Evolutionary conservation across 2,888 invertebrate species (phyloP).

Genomic region (Campopleginae sp.): DNA sequence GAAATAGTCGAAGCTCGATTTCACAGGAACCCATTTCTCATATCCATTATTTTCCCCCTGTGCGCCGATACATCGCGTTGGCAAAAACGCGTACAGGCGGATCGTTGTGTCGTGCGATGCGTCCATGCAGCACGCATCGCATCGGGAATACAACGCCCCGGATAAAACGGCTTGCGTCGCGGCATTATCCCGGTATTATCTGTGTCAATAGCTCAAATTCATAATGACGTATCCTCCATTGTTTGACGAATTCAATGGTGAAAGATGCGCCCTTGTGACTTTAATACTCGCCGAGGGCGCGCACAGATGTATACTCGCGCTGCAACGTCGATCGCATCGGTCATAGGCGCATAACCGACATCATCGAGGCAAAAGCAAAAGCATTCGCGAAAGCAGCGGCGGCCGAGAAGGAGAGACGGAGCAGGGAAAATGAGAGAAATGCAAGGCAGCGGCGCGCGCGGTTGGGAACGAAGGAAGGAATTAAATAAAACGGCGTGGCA

Average conservation of each 20-base stretch:
- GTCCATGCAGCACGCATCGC: background rate
- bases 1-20: slow-evolving; percentile 45
- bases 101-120: slow-evolving; percentile 32
- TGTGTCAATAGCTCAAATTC: slow-evolving; percentile 17
- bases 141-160: background rate
- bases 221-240: background rate
- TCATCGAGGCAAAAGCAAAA: slow-evolving; percentile 49
- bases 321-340: slow-evolving; percentile 64
- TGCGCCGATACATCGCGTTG: slow-evolving; percentile 50
- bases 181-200: background rate
- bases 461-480: slow-evolving; percentile 62
- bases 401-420: slow-evolving; percentile 41
- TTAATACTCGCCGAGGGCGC: background rate
- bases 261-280: slow-evolving; percentile 5
- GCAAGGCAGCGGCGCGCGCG: too few relatives aligned
- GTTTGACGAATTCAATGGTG: background rate
- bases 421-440: slow-evolving; percentile 35
- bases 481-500: slow-evolving; percentile 47
- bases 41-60: slow-evolving; percentile 59
- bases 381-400: too few relatives aligned
- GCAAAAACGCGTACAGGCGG: slow-evolving; percentile 33
- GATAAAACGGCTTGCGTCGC: background rate
- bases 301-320: slow-evolving; percentile 64
- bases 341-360: slow-evolving; percentile 52
- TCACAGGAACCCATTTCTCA: slow-evolving; percentile 61